phyloP scores from a whole-genome alignment of 2,888 invertebrate genomes.

The Acrobasis suavella region DNA sequence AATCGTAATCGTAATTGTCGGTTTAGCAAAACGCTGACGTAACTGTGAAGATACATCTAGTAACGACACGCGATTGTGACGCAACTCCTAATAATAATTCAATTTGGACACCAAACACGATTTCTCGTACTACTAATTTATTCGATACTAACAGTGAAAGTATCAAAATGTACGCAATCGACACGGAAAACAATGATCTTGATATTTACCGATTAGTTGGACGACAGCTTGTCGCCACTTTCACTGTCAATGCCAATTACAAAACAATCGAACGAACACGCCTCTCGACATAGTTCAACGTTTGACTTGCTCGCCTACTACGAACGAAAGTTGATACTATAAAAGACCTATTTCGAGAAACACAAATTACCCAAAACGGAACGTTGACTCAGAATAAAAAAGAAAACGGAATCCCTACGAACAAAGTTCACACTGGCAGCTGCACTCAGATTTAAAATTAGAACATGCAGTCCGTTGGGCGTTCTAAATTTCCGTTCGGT shows the following conservation, averaged over 20 bases:
- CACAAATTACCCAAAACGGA: constrained; percentile 40
- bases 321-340: constrained; percentile 33
- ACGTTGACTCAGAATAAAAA: constrained; percentile 39
- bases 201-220: constrained; percentile 56
- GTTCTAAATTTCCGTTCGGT: constrained; percentile 78
- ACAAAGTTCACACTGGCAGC: constrained; percentile 77
- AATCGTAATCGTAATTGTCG: constrained; percentile 27
- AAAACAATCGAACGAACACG: constrained; percentile 52
- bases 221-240: constrained; percentile 52
- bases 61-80: constrained; percentile 30
- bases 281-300: constrained; percentile 33
- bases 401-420: constrained; percentile 62
- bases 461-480: constrained; percentile 74
- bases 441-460: constrained; percentile 72
- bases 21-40: constrained; percentile 27
- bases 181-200: constrained; percentile 41
- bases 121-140: constrained; percentile 35
- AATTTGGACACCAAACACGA: constrained; percentile 30
- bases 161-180: constrained; percentile 30
- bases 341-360: constrained; percentile 30
- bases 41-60: constrained; percentile 28
- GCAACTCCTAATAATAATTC: constrained; percentile 31
- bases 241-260: constrained; percentile 68
- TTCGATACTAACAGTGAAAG: constrained; percentile 48
- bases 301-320: constrained; percentile 38